Evolutionary conservation across 2,797 vertebrate genomes (phyloP).

Genomic region (Mionectes olivaceus): DNA sequence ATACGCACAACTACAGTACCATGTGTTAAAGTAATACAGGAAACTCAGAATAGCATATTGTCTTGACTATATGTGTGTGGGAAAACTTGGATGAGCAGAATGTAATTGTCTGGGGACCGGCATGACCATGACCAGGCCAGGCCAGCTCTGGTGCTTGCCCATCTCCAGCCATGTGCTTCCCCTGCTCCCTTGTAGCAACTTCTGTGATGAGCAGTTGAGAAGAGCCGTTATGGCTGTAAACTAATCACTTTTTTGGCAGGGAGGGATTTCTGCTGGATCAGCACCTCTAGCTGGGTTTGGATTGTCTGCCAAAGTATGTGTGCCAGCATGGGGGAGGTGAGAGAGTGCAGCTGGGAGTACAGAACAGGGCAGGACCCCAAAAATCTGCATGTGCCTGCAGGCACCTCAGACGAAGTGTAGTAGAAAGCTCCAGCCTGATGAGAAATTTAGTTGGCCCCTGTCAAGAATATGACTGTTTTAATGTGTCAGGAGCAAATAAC

Average conservation of each 20-base stretch:
- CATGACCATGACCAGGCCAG: fast-evolving
- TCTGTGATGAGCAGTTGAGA: neutral
- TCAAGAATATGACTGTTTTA: neutral
- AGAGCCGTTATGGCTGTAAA: neutral
- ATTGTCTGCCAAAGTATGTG: neutral
- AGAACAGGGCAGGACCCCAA: neutral
- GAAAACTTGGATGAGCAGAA: neutral
- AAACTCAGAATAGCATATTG: neutral
- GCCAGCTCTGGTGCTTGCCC: neutral
- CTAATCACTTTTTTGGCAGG: neutral
- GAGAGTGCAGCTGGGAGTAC: neutral
- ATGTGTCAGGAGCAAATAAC: neutral
- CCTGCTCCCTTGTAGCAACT: neutral
- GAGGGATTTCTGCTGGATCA: neutral
- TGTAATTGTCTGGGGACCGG: neutral
- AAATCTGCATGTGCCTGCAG: fast-evolving
- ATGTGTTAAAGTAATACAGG: neutral
- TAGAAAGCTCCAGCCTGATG: neutral
- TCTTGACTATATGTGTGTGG: neutral
- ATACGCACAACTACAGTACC: neutral
- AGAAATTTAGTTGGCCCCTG: neutral
- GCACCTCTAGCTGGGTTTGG: neutral
- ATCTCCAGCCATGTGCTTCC: neutral
- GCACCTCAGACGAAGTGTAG: neutral
- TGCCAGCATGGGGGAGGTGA: neutral